Base-by-base conservation (phyloP, 2,113 vertebrate genomes). In the Chlamydotis undulata region DNA sequence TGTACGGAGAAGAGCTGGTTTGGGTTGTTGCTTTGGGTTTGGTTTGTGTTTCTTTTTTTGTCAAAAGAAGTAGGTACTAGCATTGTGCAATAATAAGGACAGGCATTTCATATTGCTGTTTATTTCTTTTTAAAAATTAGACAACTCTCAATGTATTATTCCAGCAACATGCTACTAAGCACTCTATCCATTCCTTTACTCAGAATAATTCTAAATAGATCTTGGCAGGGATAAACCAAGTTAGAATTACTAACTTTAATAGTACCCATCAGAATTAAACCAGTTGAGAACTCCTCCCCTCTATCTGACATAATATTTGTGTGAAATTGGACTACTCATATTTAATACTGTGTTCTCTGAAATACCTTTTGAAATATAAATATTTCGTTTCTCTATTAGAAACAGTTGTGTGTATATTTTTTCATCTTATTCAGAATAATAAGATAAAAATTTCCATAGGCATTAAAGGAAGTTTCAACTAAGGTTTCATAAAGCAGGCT, bases 121-220 rank as follows among this genome's bases (percentile, higher is more conserved):
- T 96, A 92, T 96, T 97, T 93, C 35, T 90, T 93, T 90, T 96
- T 93, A 89, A 96, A 96, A 97, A 97, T 90, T 64, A 79, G 68
- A 93, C 91, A 96, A 82, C 64, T 94, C 56, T 92, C 52, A 86
- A 65, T 33, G 37, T 79, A 94, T 89, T 94, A 92, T 45, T 89
- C 90, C 85, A 92, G 80, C 88, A 95, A 81, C 95, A 92, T 78
- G 86, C 92, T 94, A 93, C 90, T 90, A 91, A 92, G 76, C 57
- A 75, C 8, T 90, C 76, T 73, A 82, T 87, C 96, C 93, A 90
- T 95, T 95, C 90, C 64, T 84, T 84, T 81, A 60, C 75, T 90
- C 59, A 83, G 81, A 90, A 92, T 94, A 89, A 93, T 94, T 91
- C 67, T 84, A 93, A 84, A 76, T 94, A 90, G 76, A 79, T 78